Evolutionary conservation across 2,113 vertebrate species (phyloP), one percentile per base, ranked within the genome.

Genomic region (Equus quagga): DNA sequence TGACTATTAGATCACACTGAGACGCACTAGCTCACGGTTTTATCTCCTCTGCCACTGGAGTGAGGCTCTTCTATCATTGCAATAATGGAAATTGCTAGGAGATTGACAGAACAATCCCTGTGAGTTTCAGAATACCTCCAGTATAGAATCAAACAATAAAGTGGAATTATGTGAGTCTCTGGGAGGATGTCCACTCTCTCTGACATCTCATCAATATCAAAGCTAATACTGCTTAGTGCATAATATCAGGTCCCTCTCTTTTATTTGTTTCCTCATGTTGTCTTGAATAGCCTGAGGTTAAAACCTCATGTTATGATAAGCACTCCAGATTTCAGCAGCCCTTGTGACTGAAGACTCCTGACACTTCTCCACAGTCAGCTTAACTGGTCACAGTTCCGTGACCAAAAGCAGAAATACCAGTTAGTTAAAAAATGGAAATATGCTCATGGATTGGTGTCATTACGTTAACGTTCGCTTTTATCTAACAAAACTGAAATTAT

Each of bases 401-500:
- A 97, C 96, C 64, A 95, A 92, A 96, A 87, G 28, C 19, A 83
- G 46, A 56, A 87, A 87, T 80, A 62, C 28, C 44, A 9, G 72
- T 86, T 94, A 96, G 96, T 93, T 90, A 90, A 96, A 94, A 86
- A 93, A 80, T 36, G 90, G 33, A 96, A 96, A 90, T 94, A 82
- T 80, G 15, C 65, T 75, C n/a, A 36, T 67, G 54, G 36, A 62
- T 75, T 96, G 75, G 17, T 80, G 31, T 80, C 83, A 92, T 86
- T 89, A 80, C n/a, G 89, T 60, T 91, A 93, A 79, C 79, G 54
- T 67, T 93, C 49, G 56, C 36, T 96, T 91, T 84, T 92, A 76
- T 41, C 62, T 82, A 95, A 91, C 44, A 92, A 90, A 94, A 62
- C 44, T 36, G 69, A 96, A 97, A 82, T 85, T n/a, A 91, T 89